Conservation (phyloP, 2,888 invertebrate species). For the Bombylius discolor region DNA sequence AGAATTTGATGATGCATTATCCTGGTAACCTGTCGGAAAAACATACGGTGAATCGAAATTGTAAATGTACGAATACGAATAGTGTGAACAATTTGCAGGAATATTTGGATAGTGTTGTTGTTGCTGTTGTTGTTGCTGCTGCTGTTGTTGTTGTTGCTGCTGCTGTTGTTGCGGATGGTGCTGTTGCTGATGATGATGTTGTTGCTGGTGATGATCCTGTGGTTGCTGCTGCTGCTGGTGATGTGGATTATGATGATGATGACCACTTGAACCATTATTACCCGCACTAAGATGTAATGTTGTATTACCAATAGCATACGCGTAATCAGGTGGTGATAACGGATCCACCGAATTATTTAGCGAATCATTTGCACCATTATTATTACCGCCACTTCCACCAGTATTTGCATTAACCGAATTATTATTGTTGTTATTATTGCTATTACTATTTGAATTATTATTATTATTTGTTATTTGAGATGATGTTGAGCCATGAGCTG, state of each 20-base stretch:
- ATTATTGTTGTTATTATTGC: constrained; percentile 16
- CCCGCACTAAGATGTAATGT: constrained; percentile 25
- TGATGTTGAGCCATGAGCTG: constrained; percentile 31
- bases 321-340: constrained; percentile 40
- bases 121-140: constrained; percentile 26
- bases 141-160: constrained; percentile 20
- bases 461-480: constrained; percentile 18
- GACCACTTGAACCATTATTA: constrained; percentile 12
- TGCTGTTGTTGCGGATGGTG: constrained; percentile 22
- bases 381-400: neutral
- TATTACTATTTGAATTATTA: constrained; percentile 12
- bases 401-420: neutral
- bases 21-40: constrained; percentile 38
- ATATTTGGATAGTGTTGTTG: constrained; percentile 31
- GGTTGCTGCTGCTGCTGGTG: constrained; percentile 17
- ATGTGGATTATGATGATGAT: neutral
- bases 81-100: constrained; percentile 29
- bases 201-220: constrained; percentile 18
- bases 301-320: constrained; percentile 31
- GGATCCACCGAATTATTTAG: constrained; percentile 15
- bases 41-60: constrained; percentile 43
- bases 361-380: constrained; percentile 14
- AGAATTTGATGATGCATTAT: constrained; percentile 36
- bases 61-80: constrained; percentile 38
- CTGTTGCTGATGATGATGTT: constrained; percentile 26